Conservation (phyloP, 2,797 vertebrate species). For the Odontamblyopus rebecca region DNA sequence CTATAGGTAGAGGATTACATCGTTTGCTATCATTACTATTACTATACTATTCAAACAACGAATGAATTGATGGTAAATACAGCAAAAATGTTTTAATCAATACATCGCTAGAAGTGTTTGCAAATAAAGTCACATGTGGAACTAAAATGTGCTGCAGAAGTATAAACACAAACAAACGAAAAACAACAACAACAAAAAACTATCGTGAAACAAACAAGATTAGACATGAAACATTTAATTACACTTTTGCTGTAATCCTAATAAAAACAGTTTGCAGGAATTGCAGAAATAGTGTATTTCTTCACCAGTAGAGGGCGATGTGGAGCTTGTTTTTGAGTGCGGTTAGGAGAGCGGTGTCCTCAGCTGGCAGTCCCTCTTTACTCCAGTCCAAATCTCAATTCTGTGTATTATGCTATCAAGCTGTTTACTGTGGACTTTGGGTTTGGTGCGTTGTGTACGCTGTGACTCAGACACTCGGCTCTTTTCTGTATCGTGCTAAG, state of each 20-base stretch:
- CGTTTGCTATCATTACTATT: background rate
- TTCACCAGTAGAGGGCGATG: constrained; percentile 70
- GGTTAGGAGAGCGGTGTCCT: constrained; percentile 17
- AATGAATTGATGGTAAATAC: too few species aligned
- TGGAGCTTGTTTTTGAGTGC: constrained; percentile 46
- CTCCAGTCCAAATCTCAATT: constrained; percentile 35
- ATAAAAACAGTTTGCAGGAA: background rate
- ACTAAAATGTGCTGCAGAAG: too few species aligned
- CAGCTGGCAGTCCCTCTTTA: constrained; percentile 41
- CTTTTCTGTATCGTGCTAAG: constrained; percentile 27
- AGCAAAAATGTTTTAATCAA: background rate
- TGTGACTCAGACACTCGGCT: constrained; percentile 18
- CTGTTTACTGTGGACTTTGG: constrained; percentile 37
- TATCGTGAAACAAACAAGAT: too few species aligned
- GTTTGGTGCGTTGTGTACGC: constrained; percentile 23
- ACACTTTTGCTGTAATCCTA: background rate
- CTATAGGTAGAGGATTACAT: too few species aligned
- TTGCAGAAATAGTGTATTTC: background rate
- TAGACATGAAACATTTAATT: too few species aligned
- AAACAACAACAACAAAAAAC: too few species aligned
- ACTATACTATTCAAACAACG: too few species aligned
- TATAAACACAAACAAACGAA: too few species aligned
- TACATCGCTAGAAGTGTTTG: too few species aligned
- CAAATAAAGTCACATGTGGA: too few species aligned
- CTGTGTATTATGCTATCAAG: constrained; percentile 35